Conservation (phyloP, 1,140 invertebrate species). For the Zaprionus kolodkinae region DNA sequence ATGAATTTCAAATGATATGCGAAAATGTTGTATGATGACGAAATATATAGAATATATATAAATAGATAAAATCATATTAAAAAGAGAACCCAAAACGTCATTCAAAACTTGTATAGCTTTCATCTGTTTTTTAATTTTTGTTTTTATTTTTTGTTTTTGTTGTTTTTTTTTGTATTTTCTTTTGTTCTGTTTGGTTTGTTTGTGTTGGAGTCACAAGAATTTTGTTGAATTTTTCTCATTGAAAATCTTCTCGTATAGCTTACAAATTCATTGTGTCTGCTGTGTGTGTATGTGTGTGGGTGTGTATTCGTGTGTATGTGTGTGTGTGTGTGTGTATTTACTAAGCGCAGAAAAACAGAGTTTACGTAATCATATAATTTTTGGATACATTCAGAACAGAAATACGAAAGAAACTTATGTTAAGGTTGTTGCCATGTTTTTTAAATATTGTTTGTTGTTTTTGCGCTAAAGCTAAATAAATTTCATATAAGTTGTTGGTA, state of each 20-base stretch:
- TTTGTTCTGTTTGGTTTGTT: constrained; percentile 46
- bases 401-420: constrained; percentile 51
- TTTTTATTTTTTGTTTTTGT: constrained; percentile 55
- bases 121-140: constrained; percentile 37
- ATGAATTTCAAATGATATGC: constrained; percentile 59
- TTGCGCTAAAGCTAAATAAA: constrained; percentile 80
- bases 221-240: constrained; percentile 29
- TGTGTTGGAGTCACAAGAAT: constrained; percentile 41
- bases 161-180: constrained; percentile 40
- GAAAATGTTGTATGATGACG: constrained; percentile 45
- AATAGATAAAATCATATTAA: constrained; percentile 11
- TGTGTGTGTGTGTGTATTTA: constrained; percentile 48
- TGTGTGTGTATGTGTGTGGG: constrained; percentile 34
- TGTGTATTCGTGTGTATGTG: constrained; percentile 54
- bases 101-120: constrained; percentile 35
- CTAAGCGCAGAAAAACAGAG: constrained; percentile 48
- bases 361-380: constrained; percentile 30
- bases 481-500: constrained; percentile 80
- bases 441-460: constrained; percentile 59
- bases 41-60: constrained; percentile 28
- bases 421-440: constrained; percentile 77
- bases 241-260: constrained; percentile 58
- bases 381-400: constrained; percentile 47
- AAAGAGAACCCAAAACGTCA: constrained; percentile 56
- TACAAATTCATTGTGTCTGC: constrained; percentile 83